Evolutionary conservation across 2,797 vertebrate genomes (phyloP).

Genomic region (Melanotaenia trifasciata): DNA sequence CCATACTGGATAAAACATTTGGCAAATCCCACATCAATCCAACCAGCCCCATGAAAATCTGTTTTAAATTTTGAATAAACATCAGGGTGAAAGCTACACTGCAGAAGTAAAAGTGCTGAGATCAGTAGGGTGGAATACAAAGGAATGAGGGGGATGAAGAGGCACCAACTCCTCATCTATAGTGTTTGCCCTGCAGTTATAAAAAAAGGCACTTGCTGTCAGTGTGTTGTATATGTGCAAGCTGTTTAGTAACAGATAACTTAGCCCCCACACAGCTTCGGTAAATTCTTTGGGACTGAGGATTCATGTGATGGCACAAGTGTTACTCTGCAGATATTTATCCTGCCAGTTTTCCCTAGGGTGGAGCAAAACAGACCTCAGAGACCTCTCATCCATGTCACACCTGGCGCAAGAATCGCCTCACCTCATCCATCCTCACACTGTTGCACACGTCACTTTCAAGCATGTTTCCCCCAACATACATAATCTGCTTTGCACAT

Average conservation of each 20-base stretch:
- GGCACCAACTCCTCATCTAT: slow-evolving; percentile 41
- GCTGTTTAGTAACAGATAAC: slow-evolving; percentile 47
- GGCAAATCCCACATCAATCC: not conserved
- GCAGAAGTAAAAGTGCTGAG: slow-evolving; percentile 25
- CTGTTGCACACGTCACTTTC: slow-evolving; percentile 15
- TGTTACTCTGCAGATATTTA: slow-evolving; percentile 54
- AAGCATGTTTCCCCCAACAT: slow-evolving; percentile 33
- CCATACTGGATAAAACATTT: not conserved
- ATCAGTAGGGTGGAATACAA: slow-evolving; percentile 17
- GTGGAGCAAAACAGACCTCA: slow-evolving; percentile 35
- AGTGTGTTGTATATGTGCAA: slow-evolving; percentile 24
- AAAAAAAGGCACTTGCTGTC: slow-evolving; percentile 30
- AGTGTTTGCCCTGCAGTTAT: slow-evolving; percentile 36
- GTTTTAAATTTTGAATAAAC: slow-evolving; percentile 23
- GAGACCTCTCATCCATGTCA: slow-evolving; percentile 51
- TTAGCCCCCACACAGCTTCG: slow-evolving; percentile 25
- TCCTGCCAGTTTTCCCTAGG: slow-evolving; percentile 36
- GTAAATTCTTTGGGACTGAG: slow-evolving; percentile 35
- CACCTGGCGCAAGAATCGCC: slow-evolving; percentile 55
- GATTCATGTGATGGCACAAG: slow-evolving; percentile 3
- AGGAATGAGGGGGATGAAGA: slow-evolving; percentile 43
- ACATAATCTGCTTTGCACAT: slow-evolving; percentile 33
- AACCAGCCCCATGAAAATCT: slow-evolving; percentile 7
- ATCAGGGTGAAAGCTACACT: not conserved
- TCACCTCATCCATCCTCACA: slow-evolving; percentile 23